phyloP scores from a whole-genome alignment of 2,888 invertebrate genomes.

The Listrodromus nycthemerus region DNA sequence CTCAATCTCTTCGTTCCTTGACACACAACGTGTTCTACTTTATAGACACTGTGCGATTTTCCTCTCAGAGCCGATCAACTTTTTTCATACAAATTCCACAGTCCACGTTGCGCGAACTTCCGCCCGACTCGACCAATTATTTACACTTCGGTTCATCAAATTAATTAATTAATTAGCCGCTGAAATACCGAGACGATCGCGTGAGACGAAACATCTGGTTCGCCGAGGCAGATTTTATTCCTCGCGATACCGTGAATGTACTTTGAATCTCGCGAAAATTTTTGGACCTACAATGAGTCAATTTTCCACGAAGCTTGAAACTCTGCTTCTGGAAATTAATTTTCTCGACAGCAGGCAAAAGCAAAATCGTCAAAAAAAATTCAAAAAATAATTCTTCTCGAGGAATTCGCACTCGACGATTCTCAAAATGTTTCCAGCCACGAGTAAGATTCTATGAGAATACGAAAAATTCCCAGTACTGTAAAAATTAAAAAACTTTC shows the following conservation, averaged over 20 bases:
- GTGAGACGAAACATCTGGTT: not conserved
- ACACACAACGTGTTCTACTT: not conserved
- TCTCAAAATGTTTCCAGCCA: too few species aligned
- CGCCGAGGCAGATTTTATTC: not conserved
- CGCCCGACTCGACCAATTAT: constrained; percentile 32
- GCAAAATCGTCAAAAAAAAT: too few species aligned
- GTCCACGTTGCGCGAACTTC: constrained; percentile 19
- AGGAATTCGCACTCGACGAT: too few species aligned
- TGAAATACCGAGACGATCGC: constrained; percentile 5
- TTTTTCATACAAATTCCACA: constrained; percentile 56
- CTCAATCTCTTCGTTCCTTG: not conserved
- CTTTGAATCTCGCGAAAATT: not conserved
- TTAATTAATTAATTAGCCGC: constrained; percentile 41
- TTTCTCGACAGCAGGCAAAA: too few species aligned
- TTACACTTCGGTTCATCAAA: constrained; percentile 47
- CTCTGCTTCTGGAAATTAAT: too few species aligned
- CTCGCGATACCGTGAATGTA: not conserved
- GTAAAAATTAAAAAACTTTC: too few species aligned
- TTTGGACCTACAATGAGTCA: not conserved
- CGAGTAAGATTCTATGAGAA: too few species aligned
- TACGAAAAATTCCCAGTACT: too few species aligned
- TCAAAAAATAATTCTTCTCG: too few species aligned
- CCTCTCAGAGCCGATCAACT: not conserved
- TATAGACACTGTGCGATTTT: not conserved
- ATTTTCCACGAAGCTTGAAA: too few species aligned